A percentile compares a stretch with the other conserved stretches of the same genome.
phyloP scores from a whole-genome alignment of 2,797 vertebrate species.

The Scyliorhinus canicula region DNA sequence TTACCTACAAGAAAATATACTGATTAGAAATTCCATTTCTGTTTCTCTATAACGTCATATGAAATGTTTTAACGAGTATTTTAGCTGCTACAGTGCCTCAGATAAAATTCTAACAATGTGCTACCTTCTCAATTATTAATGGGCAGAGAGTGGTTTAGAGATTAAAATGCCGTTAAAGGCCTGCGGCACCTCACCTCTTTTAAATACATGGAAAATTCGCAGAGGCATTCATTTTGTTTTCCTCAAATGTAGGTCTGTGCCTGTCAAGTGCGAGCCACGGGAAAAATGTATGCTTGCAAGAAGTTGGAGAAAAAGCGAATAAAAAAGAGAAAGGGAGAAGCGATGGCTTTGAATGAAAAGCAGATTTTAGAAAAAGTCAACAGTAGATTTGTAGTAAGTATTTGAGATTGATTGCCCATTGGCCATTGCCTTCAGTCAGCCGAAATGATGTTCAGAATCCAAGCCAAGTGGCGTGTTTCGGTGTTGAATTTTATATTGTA shows the following conservation, averaged over 20 bases:
- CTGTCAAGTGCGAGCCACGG: constrained; percentile 69
- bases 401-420: background rate
- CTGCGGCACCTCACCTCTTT: background rate
- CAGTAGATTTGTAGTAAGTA: constrained; percentile 70
- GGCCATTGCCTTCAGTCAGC: background rate
- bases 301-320: constrained; percentile 71
- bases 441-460: background rate
- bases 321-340: constrained; percentile 71
- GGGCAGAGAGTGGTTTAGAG: background rate
- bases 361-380: constrained; percentile 72
- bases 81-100: background rate
- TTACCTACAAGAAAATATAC: background rate
- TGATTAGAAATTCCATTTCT: background rate
- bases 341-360: constrained; percentile 72
- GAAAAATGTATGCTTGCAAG: constrained; percentile 74
- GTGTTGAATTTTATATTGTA: background rate
- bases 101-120: background rate
- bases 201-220: background rate
- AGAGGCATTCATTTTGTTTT: background rate
- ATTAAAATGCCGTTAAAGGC: background rate
- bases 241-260: constrained; percentile 61
- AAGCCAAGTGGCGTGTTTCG: background rate
- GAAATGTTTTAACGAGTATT: background rate
- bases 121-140: background rate
- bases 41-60: background rate